These are phyloP conservation scores for Drosophila paramelanica DNA, from an alignment of 2,888 invertebrate genomes.

Conservation along the genomic window DNA sequence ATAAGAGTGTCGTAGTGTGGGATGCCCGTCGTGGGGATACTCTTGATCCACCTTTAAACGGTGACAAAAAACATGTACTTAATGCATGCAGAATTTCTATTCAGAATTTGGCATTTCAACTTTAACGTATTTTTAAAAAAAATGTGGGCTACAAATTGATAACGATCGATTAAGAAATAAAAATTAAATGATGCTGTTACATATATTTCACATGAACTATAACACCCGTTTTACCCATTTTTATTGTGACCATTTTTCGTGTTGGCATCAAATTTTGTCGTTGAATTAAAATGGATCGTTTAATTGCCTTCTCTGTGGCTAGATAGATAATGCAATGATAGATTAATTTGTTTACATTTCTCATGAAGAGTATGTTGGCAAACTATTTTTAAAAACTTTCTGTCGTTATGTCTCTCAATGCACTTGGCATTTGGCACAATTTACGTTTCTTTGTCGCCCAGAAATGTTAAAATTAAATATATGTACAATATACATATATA, in stretches of 20 bases:
- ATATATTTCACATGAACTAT: too few relatives aligned
- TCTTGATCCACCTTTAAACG: background rate
- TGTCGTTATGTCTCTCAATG: conserved; percentile 52
- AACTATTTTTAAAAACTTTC: conserved; percentile 44
- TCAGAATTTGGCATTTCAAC: too few relatives aligned
- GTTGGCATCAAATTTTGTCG: conserved; percentile 55
- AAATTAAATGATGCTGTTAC: too few relatives aligned
- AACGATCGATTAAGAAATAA: too few relatives aligned
- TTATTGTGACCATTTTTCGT: conserved; percentile 36
- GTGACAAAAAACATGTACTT: background rate
- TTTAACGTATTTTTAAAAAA: too few relatives aligned
- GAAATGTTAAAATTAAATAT: conserved; percentile 23
- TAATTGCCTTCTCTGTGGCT: conserved; percentile 61
- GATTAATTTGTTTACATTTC: conserved; percentile 68
- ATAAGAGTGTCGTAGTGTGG: background rate
- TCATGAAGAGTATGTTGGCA: conserved; percentile 19
- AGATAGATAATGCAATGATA: conserved; percentile 63
- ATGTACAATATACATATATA: conserved; percentile 9
- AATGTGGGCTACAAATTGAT: too few relatives aligned
- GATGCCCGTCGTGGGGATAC: background rate
- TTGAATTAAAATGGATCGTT: conserved; percentile 71
- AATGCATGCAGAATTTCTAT: background rate
- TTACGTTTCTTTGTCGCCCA: conserved; percentile 29
- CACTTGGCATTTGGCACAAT: conserved; percentile 74
- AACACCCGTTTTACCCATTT: background rate